Percentiles rank a stretch among this genome's conserved stretches.
Evolutionary conservation across 2,888 invertebrate species (phyloP).

Genomic region (Chrysopilus asiliformis): DNA sequence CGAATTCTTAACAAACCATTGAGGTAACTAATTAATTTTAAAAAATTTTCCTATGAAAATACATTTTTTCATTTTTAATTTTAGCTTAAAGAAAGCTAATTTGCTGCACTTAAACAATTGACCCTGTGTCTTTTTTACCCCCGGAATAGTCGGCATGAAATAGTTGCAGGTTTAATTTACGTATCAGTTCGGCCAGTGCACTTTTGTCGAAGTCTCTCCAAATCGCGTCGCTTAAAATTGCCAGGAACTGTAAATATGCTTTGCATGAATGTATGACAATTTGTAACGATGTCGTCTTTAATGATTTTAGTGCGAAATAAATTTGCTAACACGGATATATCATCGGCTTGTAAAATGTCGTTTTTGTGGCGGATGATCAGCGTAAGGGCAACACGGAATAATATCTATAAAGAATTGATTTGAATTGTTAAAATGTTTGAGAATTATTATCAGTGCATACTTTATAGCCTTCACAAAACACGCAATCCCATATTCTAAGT

Average conservation of each 20-base stretch:
- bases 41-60: too few species aligned
- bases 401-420: conserved; percentile 38
- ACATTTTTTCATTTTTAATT: too few species aligned
- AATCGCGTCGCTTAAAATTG: conserved; percentile 42
- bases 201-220: conserved; percentile 28
- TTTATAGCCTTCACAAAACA: conserved; percentile 89
- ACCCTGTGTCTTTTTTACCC: background rate
- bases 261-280: conserved; percentile 85
- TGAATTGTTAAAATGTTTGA: background rate
- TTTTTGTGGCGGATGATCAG: conserved; percentile 61
- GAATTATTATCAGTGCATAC: conserved; percentile 13
- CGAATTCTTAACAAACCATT: too few species aligned
- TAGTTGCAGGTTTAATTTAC: conserved; percentile 5
- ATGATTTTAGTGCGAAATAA: conserved; percentile 67
- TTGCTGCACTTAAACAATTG: background rate
- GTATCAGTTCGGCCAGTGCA: conserved; percentile 19
- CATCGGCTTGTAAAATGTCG: conserved; percentile 60
- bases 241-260: conserved; percentile 73
- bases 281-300: conserved; percentile 59
- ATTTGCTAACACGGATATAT: conserved; percentile 67
- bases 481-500: conserved; percentile 87
- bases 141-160: background rate
- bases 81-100: too few species aligned
- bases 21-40: too few species aligned
- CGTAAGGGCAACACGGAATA: conserved; percentile 79